These are phyloP conservation scores for Eilema caniola DNA, from an alignment of 2,888 invertebrate genomes.

Conservation along the genomic window DNA sequence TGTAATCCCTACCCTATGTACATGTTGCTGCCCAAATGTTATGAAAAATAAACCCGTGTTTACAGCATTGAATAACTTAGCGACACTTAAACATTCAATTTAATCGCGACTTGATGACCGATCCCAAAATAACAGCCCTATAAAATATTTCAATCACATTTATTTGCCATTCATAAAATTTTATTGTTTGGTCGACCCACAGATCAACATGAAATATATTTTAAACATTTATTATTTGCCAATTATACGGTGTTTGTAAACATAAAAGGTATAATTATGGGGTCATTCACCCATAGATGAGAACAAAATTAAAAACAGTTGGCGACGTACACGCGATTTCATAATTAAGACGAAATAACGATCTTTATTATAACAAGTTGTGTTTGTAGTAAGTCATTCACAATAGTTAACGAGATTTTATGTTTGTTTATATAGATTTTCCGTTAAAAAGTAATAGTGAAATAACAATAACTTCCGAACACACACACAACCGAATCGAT, in stretches of 20 bases:
- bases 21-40: not conserved
- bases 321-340: conserved; percentile 49
- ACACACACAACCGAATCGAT: no score
- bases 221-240: conserved; percentile 21
- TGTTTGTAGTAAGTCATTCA: conserved; percentile 8
- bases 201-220: conserved; percentile 20
- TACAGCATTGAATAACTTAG: not conserved
- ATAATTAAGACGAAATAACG: conserved; percentile 52
- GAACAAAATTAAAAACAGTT: conserved; percentile 45
- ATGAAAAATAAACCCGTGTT: not conserved
- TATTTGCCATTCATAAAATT: conserved; percentile 23
- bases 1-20: not conserved
- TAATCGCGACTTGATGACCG: conserved; percentile 3
- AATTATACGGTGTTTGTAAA: conserved; percentile 39
- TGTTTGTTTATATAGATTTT: not conserved
- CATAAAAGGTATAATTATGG: conserved; percentile 14
- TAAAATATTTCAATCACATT: conserved; percentile 28
- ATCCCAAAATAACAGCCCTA: conserved; percentile 16
- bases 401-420: not conserved
- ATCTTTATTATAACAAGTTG: conserved; percentile 27
- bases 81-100: conserved; percentile 11
- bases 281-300: conserved; percentile 35
- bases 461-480: no score
- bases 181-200: conserved; percentile 19
- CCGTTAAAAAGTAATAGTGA: not conserved